phyloP scores from a whole-genome alignment of 2,113 vertebrate genomes.

The Ramphastos sulfuratus region DNA sequence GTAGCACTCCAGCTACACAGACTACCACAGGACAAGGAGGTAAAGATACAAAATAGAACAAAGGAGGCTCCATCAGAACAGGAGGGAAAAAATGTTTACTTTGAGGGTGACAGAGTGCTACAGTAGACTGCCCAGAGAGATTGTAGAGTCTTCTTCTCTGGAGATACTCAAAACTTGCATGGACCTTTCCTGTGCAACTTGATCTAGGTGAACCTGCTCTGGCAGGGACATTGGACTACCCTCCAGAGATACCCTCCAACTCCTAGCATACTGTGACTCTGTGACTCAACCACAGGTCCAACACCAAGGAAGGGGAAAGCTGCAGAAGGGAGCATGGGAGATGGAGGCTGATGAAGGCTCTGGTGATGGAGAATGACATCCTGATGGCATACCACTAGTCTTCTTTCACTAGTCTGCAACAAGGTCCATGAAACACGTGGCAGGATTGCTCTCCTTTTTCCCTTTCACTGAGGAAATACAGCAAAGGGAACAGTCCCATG shows the following conservation, averaged over 20 bases:
- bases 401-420: background rate
- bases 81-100: too few species aligned
- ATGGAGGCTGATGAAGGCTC: background rate
- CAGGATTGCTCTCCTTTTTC: background rate
- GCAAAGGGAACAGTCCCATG: background rate
- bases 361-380: background rate
- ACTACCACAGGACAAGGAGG: too few species aligned
- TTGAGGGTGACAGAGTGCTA: too few species aligned
- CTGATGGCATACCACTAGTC: background rate
- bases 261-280: background rate
- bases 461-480: background rate
- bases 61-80: too few species aligned
- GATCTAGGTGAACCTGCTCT: background rate
- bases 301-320: background rate
- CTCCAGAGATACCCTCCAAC: background rate
- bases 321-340: background rate
- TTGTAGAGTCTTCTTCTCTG: too few species aligned
- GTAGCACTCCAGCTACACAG: background rate
- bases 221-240: background rate
- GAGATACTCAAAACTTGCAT: background rate
- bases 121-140: too few species aligned
- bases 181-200: background rate
- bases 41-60: too few species aligned
- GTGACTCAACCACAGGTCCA: background rate
- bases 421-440: fast-evolving